Base-by-base conservation (phyloP, 2,888 invertebrate species). In the Lasioglossum morio region DNA sequence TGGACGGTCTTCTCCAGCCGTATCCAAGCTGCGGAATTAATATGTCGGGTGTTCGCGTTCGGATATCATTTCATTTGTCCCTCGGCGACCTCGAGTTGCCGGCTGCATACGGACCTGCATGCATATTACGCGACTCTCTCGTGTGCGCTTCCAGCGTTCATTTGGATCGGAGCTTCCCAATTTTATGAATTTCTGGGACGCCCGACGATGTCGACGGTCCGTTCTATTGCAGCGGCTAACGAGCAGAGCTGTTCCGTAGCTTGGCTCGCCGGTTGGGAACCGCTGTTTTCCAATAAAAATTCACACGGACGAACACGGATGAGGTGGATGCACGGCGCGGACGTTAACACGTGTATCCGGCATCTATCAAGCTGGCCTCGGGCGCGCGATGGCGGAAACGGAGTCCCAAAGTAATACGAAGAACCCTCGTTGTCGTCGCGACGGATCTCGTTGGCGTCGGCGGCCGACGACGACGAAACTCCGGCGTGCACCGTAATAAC, bases 401-500 rank as follows among this genome's bases (percentile, higher is more conserved):
- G 43, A 53, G 19, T 27, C 5, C 30, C 43, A 37, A 82, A 75
- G 75, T 23, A 82, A 77, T 10, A 23, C 57, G 76, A 76, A 75
- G 72, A 72, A 77, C 27, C 10, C 43, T 43, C 19, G 63, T 34
- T 19, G 48, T 23, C 27, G 66, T 37, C 70, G 70, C 34, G 78
- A 23, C 48, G 46, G 34, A 48, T n/a, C 37, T 46, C 48, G 30
- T 34, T 12, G 30, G 1, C 23, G 73, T 19, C 14, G 63, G 37
- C 60, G 30, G 60, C 14, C 53, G 53, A 60, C 40, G n/a, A 40
- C 27, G 48, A 27, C 43, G 46, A 69, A 84, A 69, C 46, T 77
- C 23, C 74, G 48, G 34, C 23, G 77, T 37, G 34, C 40, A 72
- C 48, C 60, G 85, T 79, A 85, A 85, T 85, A 79, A 85, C 85